Conservation (phyloP, 2,797 vertebrate species). For the Heteromormyrus szaboi region DNA sequence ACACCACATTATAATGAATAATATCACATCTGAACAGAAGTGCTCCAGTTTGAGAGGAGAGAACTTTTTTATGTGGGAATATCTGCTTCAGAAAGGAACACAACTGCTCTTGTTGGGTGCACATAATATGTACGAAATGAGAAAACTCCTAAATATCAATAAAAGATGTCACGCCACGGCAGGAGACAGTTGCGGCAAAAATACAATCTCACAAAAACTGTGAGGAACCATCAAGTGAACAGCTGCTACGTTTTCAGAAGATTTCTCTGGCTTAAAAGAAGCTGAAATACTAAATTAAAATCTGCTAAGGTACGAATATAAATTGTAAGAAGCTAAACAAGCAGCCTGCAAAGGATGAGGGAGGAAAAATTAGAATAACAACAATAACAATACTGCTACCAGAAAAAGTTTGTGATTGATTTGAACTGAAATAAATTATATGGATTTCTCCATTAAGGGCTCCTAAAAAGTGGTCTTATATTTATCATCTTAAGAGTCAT, state of each 20-base stretch:
- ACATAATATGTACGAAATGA: background rate
- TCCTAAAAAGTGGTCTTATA: background rate
- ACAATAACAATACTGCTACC: background rate
- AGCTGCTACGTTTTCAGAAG: background rate
- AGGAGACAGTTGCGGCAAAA: background rate
- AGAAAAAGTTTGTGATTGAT: background rate
- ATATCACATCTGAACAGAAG: background rate
- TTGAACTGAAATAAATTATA: background rate
- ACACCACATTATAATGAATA: background rate
- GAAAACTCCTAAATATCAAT: background rate
- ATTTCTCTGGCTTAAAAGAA: background rate
- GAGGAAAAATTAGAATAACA: background rate
- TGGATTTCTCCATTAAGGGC: background rate
- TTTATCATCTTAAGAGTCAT: background rate
- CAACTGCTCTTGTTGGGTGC: too few relatives aligned
- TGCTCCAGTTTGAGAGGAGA: background rate
- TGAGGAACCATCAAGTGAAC: background rate
- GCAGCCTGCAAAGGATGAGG: background rate
- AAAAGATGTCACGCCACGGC: background rate
- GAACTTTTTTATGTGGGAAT: background rate
- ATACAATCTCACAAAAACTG: background rate
- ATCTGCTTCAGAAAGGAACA: background rate
- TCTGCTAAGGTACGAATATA: background rate
- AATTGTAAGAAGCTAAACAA: constrained; percentile 7
- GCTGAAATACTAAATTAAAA: background rate